Evolutionary conservation across 1,140 invertebrate genomes (phyloP), one percentile per base, ranked within the genome.

Genomic region (Asobara japonica): DNA sequence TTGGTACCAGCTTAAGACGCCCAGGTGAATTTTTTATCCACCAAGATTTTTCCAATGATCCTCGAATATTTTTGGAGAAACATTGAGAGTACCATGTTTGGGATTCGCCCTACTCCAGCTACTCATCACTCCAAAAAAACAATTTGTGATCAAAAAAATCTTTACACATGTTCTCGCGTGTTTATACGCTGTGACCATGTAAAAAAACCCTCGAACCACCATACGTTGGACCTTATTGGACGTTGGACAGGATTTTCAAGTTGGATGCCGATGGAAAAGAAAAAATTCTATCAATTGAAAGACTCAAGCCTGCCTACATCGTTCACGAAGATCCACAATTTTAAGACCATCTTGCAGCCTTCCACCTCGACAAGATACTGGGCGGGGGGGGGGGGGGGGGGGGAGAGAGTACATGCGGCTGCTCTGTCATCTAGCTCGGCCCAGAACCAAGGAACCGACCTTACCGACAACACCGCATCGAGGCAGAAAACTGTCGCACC

Each of bases 211-310:
- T 80, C 1, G 64, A 78, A 27, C 72, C 78, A 25, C 72, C 74
- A 4, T 82, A 80, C 67, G 30, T 41, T 7, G 77, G 79, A n/a
- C 77, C 79, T 3, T 73, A 73, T 38, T 18, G 72, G 60, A 71
- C 41, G 22, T 71, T 10, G 56, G 72, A 68, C 10, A 75, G 77
- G 31, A 20, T 41, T 0, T 77, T 73, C 66, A 72, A 65, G 61
- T 38, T 80, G 1, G 22, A 65, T 4, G 22, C 69, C 0, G 33
- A 74, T 22, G 60, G 69, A 2, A n/a, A 13, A 25, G 20, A 11
- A 20, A 56, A 20, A 18, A 65, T 64, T 22, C 31, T 77, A 4
- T 73, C 67, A 0, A 71, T 72, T 22, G 73, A 75, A 29, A 45
- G 67, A 8, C 27, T 75, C 0, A 77, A 71, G 33, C 76, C 76